phyloP scores from a whole-genome alignment of 2,113 vertebrate species.

The Baryphthengus martii region DNA sequence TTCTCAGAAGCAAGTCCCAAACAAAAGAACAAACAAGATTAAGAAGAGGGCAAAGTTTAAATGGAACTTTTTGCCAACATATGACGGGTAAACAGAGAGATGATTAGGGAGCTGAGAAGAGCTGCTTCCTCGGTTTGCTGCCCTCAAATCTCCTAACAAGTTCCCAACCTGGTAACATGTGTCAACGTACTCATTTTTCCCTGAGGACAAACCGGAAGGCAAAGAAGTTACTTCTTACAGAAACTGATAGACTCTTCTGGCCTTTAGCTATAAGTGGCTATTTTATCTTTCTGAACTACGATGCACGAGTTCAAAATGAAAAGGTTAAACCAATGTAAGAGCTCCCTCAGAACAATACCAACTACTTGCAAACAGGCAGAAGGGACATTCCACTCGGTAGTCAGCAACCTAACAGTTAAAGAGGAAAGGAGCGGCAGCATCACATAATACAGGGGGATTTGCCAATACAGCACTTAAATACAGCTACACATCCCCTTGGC shows the following conservation, averaged over 20 bases:
- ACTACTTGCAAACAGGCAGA: not conserved
- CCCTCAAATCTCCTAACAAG: not conserved
- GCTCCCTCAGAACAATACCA: not conserved
- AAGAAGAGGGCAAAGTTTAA: not conserved
- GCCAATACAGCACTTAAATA: not conserved
- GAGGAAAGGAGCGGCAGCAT: not conserved
- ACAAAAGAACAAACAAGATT: not conserved
- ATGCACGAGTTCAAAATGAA: not conserved
- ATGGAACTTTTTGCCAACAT: accelerated
- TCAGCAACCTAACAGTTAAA: not conserved
- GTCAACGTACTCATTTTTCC: not conserved
- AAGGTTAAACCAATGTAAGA: not conserved
- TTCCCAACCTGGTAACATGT: accelerated
- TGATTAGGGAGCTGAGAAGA: not conserved
- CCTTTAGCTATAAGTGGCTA: not conserved
- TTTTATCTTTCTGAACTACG: not conserved
- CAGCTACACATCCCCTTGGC: not conserved
- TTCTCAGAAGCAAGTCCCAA: not conserved
- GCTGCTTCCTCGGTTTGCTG: not conserved
- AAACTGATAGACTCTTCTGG: not conserved
- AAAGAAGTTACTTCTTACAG: not conserved
- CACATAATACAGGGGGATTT: not conserved
- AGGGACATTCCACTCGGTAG: not conserved
- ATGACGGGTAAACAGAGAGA: not conserved
- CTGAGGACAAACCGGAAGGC: not conserved